Evolutionary conservation across 2,888 invertebrate genomes (phyloP).

Genomic region (Minunthozetes semirufus): DNA sequence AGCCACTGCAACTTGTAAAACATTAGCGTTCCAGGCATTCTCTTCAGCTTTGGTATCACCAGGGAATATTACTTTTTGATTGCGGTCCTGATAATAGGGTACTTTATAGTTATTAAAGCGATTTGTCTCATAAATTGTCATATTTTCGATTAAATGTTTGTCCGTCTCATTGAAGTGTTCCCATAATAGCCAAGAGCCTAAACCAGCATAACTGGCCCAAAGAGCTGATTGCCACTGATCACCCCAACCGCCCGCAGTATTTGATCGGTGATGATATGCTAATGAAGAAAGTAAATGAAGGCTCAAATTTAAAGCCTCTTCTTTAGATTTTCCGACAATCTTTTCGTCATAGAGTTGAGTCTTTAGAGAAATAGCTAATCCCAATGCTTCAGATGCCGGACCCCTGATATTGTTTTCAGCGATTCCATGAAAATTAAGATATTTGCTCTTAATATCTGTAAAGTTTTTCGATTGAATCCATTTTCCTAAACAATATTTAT

Average conservation of each 20-base stretch:
- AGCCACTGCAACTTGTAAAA: background rate
- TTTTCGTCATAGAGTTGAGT: background rate
- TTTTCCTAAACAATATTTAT: background rate
- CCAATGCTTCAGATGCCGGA: background rate
- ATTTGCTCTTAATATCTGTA: background rate
- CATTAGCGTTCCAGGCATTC: background rate
- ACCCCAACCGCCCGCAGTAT: background rate
- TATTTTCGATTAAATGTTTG: background rate
- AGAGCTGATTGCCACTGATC: background rate
- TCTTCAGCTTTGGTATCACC: slow-evolving; percentile 1
- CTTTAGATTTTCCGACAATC: background rate
- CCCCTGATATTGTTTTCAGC: background rate
- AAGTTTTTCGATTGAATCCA: background rate
- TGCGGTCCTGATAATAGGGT: background rate
- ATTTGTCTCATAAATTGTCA: background rate
- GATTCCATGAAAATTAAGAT: background rate
- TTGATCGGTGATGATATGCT: background rate
- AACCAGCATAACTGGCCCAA: background rate
- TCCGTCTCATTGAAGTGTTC: background rate
- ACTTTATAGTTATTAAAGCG: background rate
- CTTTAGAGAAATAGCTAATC: background rate
- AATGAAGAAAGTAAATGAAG: background rate
- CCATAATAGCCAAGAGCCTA: background rate
- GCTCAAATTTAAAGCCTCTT: background rate
- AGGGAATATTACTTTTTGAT: background rate